A percentile compares a stretch with the other conserved stretches of the same genome.
These are phyloP conservation scores for Trematomus bernacchii DNA, from an alignment of 2,797 vertebrate species.

Conservation along the genomic window DNA sequence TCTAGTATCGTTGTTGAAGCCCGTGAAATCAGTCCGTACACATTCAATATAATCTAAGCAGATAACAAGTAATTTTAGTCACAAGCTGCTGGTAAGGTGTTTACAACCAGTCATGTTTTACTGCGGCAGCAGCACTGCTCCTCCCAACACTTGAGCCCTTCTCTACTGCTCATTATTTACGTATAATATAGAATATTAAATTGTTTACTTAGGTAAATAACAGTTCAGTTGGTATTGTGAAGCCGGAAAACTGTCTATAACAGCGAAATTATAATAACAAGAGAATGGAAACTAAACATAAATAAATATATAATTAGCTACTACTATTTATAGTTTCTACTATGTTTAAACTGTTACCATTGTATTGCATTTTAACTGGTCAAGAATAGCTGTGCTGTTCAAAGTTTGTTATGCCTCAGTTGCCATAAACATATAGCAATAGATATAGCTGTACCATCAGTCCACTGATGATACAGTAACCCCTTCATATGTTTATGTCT, in stretches of 20 bases:
- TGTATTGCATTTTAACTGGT: neutral
- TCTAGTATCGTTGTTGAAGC: constrained; percentile 1
- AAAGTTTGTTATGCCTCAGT: neutral
- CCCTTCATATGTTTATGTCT: neutral
- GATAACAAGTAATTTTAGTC: constrained; percentile 15
- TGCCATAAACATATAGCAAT: neutral
- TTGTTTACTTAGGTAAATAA: too few species aligned
- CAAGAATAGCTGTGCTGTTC: neutral
- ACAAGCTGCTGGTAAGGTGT: constrained; percentile 37
- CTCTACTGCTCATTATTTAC: constrained; percentile 1
- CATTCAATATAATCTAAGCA: constrained; percentile 4
- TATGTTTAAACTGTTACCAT: neutral
- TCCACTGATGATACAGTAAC: too few species aligned
- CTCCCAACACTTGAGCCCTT: constrained; percentile 14
- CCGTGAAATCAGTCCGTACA: constrained; percentile 10
- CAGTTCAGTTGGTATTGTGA: neutral
- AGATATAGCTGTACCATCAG: neutral
- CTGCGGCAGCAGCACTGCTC: constrained; percentile 27
- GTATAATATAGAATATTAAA: neutral
- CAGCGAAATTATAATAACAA: neutral
- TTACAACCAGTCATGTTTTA: constrained; percentile 48
- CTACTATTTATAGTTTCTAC: neutral
- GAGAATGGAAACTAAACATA: neutral
- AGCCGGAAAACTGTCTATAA: neutral
- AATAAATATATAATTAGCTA: neutral